Conservation (phyloP, 1,140 invertebrate species). For the Drosophila baimaii region DNA sequence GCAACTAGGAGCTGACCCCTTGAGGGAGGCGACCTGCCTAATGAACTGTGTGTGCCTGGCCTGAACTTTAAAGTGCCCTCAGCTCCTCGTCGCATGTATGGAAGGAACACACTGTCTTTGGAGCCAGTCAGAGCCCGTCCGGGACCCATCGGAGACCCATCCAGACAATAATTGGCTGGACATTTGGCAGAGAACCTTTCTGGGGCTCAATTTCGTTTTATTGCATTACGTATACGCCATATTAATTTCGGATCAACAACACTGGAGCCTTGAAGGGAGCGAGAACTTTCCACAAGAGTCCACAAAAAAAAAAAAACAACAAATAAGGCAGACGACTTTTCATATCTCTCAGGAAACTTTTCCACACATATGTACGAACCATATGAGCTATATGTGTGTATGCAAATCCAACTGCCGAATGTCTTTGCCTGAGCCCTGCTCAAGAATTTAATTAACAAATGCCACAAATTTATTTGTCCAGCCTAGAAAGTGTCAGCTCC, state of each 20-base stretch:
- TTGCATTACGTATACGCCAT: conserved; percentile 40
- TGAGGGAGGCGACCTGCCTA: not conserved
- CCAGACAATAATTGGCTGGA: conserved; percentile 31
- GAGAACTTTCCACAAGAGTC: conserved; percentile 4
- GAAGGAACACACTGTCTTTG: no score
- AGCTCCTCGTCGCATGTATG: conserved; percentile 1
- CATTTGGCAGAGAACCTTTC: not conserved
- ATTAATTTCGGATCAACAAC: conserved; percentile 43
- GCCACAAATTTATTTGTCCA: conserved; percentile 47
- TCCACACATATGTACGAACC: not conserved
- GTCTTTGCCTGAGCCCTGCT: not conserved
- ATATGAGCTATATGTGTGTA: no score
- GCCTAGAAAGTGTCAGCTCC: conserved; percentile 8
- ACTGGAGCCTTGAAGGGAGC: not conserved
- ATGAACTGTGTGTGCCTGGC: conserved; percentile 26
- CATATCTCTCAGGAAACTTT: conserved; percentile 41
- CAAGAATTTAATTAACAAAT: conserved; percentile 58
- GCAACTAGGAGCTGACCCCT: not conserved
- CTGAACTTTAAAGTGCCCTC: conserved; percentile 31
- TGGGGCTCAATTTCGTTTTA: conserved; percentile 42
- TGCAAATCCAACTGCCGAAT: conserved; percentile 27
- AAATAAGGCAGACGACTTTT: conserved; percentile 28
- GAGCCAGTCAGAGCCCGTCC: no score
- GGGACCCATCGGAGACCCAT: no score
- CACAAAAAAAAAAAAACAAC: not conserved